Conservation (phyloP, 2,888 invertebrate species). For the Watsonalla binaria region DNA sequence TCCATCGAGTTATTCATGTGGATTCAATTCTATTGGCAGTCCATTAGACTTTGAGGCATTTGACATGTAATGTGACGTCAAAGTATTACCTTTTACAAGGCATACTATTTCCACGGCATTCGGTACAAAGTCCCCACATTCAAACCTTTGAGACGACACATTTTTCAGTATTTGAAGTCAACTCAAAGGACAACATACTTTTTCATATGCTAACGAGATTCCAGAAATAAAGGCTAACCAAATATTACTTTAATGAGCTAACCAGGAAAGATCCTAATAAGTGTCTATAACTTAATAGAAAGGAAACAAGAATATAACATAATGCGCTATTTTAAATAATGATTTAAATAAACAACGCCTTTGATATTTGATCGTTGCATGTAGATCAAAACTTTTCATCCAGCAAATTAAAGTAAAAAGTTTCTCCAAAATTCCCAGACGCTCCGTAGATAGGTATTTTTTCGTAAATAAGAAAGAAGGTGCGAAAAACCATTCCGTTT, state of each 20-base stretch:
- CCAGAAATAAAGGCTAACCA: background rate
- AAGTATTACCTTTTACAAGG: slow-evolving; percentile 21
- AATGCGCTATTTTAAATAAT: too few species aligned
- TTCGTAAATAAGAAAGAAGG: slow-evolving; percentile 36
- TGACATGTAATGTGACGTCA: slow-evolving; percentile 10
- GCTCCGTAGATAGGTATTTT: slow-evolving; percentile 22
- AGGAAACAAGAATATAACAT: too few species aligned
- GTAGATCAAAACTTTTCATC: slow-evolving; percentile 36
- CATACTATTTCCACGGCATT: slow-evolving; percentile 33
- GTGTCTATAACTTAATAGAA: too few species aligned
- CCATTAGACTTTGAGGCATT: background rate
- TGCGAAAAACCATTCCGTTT: slow-evolving; percentile 27
- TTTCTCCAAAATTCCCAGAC: slow-evolving; percentile 38
- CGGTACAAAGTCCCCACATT: slow-evolving; percentile 11
- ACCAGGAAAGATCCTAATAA: too few species aligned
- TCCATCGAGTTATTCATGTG: too few species aligned
- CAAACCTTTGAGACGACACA: slow-evolving; percentile 26
- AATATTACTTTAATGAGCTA: background rate
- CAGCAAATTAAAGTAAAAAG: slow-evolving; percentile 49
- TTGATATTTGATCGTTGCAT: slow-evolving; percentile 1
- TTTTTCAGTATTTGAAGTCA: slow-evolving; percentile 26
- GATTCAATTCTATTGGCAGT: background rate
- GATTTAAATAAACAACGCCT: too few species aligned
- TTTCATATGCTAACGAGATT: slow-evolving; percentile 12
- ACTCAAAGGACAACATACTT: slow-evolving; percentile 12